Conservation (phyloP, 2,888 invertebrate genomes). For the Pristionchus maxplancki region DNA sequence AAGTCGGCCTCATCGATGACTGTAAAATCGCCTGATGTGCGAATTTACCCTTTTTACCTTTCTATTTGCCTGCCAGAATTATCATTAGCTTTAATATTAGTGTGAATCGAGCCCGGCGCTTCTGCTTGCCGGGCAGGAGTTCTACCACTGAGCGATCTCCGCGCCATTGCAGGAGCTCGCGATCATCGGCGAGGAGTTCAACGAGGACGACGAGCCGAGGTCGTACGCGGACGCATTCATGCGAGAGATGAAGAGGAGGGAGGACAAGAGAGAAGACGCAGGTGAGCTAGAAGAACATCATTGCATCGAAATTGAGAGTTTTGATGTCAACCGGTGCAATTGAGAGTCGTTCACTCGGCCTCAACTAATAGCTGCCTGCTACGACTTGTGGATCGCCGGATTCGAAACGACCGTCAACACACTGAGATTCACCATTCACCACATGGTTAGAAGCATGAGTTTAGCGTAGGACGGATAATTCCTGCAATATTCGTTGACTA, state of each 20-base stretch:
- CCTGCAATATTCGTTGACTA: no score
- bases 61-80: no score
- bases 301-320: background rate
- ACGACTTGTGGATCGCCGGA: constrained; percentile 23
- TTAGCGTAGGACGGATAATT: background rate
- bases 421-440: background rate
- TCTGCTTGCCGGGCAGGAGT: no score
- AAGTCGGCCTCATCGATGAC: no score
- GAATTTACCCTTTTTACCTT: no score
- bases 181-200: background rate
- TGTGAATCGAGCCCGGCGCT: no score
- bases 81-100: no score
- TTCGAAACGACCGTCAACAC: constrained; percentile 36
- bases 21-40: no score
- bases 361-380: background rate
- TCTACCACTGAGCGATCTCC: no score
- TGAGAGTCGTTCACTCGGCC: background rate
- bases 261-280: background rate
- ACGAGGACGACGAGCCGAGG: background rate
- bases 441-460: background rate
- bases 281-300: background rate
- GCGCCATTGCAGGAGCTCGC: background rate
- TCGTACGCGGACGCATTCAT: background rate
- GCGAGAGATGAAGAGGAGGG: background rate
- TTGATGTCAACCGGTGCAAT: background rate